Percentiles rank a stretch among this genome's conserved stretches.
Evolutionary conservation across 2,888 invertebrate species (phyloP).

Genomic region (Andrena dorsata): DNA sequence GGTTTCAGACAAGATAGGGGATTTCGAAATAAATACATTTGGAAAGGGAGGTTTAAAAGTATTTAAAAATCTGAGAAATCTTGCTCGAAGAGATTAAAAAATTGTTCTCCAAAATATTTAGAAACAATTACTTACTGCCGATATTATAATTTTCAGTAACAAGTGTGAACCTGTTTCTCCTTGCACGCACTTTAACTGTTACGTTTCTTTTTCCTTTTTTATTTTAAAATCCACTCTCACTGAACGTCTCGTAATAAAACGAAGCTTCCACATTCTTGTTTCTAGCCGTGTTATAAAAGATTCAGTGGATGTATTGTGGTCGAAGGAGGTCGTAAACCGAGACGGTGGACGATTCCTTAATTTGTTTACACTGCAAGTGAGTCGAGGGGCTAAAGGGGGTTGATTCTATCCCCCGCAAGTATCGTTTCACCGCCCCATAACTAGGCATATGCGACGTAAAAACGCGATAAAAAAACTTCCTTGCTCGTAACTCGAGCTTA

Average conservation of each 20-base stretch:
- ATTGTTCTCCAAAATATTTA: too few relatives aligned
- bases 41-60: too few relatives aligned
- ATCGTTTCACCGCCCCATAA: constrained; percentile 64
- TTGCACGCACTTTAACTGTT: neutral
- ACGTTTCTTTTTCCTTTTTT: neutral
- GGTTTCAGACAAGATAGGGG: too few relatives aligned
- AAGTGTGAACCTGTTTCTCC: too few relatives aligned
- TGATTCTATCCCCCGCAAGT: constrained; percentile 53
- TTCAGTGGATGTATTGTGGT: constrained; percentile 76
- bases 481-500: constrained; percentile 79
- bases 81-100: too few relatives aligned
- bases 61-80: too few relatives aligned
- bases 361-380: constrained; percentile 82
- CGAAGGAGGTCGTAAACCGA: constrained; percentile 75
- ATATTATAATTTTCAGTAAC: too few relatives aligned
- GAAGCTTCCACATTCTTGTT: constrained; percentile 15
- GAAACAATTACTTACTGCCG: too few relatives aligned
- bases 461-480: constrained; percentile 82
- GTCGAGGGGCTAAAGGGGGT: constrained; percentile 62
- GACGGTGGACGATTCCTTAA: constrained; percentile 82
- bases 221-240: constrained; percentile 2
- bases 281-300: constrained; percentile 75
- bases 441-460: constrained; percentile 80
- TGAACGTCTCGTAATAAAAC: neutral
- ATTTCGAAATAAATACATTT: too few relatives aligned